phyloP scores from a whole-genome alignment of 1,140 invertebrate species.

The Drosophila nigrodunni region DNA sequence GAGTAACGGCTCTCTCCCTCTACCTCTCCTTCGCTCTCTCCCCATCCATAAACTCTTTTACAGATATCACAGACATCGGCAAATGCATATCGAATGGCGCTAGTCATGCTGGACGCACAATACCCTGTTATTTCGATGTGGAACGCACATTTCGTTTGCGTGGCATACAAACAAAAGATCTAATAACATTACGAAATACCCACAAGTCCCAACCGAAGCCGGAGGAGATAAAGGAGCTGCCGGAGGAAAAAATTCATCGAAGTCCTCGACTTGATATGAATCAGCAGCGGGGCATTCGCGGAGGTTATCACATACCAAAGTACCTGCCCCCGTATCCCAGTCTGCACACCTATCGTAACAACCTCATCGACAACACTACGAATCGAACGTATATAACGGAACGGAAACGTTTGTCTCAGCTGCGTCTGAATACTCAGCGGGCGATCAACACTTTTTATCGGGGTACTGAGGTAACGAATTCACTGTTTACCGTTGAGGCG shows the following conservation, averaged over 20 bases:
- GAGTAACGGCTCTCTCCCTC: constrained; percentile 20
- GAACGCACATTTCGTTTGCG: constrained; percentile 43
- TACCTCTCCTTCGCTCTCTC: not conserved
- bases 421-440: not conserved
- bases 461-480: not conserved
- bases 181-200: not conserved
- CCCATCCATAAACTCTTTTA: not conserved
- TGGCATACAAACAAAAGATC: constrained; percentile 7
- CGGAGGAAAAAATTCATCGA: constrained; percentile 34
- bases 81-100: constrained; percentile 1
- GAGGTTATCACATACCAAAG: constrained; percentile 40
- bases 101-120: constrained; percentile 43
- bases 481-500: constrained; percentile 12
- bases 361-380: constrained; percentile 4
- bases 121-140: constrained; percentile 52
- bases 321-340: constrained; percentile 49
- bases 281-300: not conserved
- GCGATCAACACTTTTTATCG: constrained; percentile 43
- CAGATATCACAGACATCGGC: constrained; percentile 42
- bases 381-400: constrained; percentile 1
- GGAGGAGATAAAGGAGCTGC: not conserved
- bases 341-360: constrained; percentile 45
- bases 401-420: constrained; percentile 12
- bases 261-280: not conserved
- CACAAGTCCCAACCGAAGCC: not conserved